Evolutionary conservation across 2,797 vertebrate species (phyloP), one percentile per base, ranked within the genome.

Genomic region (Acanthornis magna): DNA sequence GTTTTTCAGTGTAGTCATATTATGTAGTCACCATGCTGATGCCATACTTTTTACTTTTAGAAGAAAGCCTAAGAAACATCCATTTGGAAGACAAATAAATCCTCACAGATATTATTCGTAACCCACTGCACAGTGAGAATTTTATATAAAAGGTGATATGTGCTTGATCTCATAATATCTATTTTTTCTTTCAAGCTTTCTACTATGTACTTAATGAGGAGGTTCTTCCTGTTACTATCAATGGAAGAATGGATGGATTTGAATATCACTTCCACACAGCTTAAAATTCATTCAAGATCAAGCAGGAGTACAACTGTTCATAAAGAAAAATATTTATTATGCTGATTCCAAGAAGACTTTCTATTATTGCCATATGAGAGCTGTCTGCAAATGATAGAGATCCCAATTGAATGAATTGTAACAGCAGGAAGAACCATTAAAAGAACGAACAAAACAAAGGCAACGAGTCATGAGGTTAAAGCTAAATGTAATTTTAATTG

Each of bases 401-500:
- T 67, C 57, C 19, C 26, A 87, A 34, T 67, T 67, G 65, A 85
- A 55, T 88, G 23, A 63, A 77, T 85, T 92, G 19, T 66, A 89
- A 67, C 74, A 95, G 70, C 51, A 76, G 55, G 74, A 93, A 68
- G 22, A 85, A 42, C 17, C 25, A 55, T 71, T 87, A 92, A 75
- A 76, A 21, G n/a, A 57, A 67, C 85, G 57, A 86, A 91, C 43
- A 92, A 77, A 73, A 91, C 34, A 74, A 88, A 89, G 21, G 17
- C 70, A 92, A 34, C 32, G 36, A 84, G n/a, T 72, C 9, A 66
- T 32, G 26, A 79, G 29, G 40, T 85, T 76, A 87, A 94, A 82
- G 8, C 15, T 82, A 85, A 93, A 82, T 54, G 26, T 34, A 82
- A 82, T 76, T 93, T 87, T 89, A 91, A 87, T 81, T 89, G 75